These are phyloP conservation scores for Cheilosia pagana DNA, from an alignment of 2,888 invertebrate genomes.

Conservation along the genomic window DNA sequence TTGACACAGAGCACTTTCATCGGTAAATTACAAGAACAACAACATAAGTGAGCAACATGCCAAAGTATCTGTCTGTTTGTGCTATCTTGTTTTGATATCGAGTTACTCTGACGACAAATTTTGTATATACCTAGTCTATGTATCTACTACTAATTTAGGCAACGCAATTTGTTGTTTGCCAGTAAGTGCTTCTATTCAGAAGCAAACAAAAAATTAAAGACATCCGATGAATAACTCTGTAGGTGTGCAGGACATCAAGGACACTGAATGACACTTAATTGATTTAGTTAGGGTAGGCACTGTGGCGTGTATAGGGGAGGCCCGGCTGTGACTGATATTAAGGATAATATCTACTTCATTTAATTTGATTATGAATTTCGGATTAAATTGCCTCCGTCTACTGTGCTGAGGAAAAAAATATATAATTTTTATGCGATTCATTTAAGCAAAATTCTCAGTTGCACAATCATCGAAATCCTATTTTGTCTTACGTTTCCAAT, in stretches of 20 bases:
- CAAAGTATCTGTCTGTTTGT: not conserved
- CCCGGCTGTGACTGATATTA: constrained; percentile 14
- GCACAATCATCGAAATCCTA: too few relatives aligned
- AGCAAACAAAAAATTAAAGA: not conserved
- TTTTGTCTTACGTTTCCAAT: too few relatives aligned
- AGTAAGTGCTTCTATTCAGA: constrained; percentile 12
- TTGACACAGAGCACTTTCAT: constrained; percentile 5
- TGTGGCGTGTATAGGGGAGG: constrained; percentile 5
- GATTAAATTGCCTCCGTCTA: not conserved
- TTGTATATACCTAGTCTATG: too few relatives aligned
- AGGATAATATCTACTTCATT: not conserved
- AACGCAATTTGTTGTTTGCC: not conserved
- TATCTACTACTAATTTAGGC: not conserved
- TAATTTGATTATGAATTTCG: constrained; percentile 15
- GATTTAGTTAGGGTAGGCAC: constrained; percentile 18
- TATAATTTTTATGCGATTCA: too few relatives aligned
- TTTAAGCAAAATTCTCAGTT: too few relatives aligned
- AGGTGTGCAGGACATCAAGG: constrained; percentile 50
- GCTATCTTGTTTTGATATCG: too few relatives aligned
- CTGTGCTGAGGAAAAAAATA: too few relatives aligned
- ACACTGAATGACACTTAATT: constrained; percentile 53
- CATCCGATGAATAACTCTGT: constrained; percentile 30
- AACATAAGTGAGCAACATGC: not conserved
- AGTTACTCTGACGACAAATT: too few relatives aligned
- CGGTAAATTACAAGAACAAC: constrained; percentile 5